Percentiles rank a stretch among this genome's conserved stretches.
These are phyloP conservation scores for Sinocyclocheilus anophthalmus DNA, from an alignment of 2,113 vertebrate genomes.

Conservation along the genomic window DNA sequence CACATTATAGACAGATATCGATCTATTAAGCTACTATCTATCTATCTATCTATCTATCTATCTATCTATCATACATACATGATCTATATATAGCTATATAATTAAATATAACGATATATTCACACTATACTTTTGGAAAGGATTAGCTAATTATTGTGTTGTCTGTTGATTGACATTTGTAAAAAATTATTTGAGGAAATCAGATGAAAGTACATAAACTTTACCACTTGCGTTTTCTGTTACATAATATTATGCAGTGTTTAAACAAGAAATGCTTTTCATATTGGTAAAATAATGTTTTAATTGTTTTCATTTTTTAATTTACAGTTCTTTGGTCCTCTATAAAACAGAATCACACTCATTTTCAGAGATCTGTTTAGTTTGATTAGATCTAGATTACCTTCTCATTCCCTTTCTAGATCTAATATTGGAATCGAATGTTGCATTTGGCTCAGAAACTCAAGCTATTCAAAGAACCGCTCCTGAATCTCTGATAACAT, in stretches of 20 bases:
- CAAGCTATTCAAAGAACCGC: conserved; percentile 1
- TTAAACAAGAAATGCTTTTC: background rate
- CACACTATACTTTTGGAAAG: too few relatives aligned
- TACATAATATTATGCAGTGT: background rate
- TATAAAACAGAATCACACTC: conserved; percentile 2
- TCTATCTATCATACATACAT: too few relatives aligned
- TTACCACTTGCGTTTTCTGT: too few relatives aligned
- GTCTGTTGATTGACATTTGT: too few relatives aligned
- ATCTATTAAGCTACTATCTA: too few relatives aligned
- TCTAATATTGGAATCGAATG: conserved; percentile 26
- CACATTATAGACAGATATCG: too few relatives aligned
- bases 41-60: too few relatives aligned
- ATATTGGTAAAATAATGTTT: background rate
- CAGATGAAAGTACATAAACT: too few relatives aligned
- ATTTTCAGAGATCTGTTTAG: conserved; percentile 2
- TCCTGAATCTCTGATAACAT: conserved; percentile 41
- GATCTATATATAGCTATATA: too few relatives aligned
- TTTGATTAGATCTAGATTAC: conserved; percentile 36
- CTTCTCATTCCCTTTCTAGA: conserved; percentile 29
- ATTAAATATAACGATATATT: too few relatives aligned
- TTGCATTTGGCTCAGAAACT: conserved; percentile 21
- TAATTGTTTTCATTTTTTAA: background rate
- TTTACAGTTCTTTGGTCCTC: background rate
- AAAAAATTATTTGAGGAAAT: too few relatives aligned
- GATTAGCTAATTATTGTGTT: too few relatives aligned